Base-by-base conservation (phyloP, 2,888 invertebrate genomes). In the Drosophila borborema region DNA sequence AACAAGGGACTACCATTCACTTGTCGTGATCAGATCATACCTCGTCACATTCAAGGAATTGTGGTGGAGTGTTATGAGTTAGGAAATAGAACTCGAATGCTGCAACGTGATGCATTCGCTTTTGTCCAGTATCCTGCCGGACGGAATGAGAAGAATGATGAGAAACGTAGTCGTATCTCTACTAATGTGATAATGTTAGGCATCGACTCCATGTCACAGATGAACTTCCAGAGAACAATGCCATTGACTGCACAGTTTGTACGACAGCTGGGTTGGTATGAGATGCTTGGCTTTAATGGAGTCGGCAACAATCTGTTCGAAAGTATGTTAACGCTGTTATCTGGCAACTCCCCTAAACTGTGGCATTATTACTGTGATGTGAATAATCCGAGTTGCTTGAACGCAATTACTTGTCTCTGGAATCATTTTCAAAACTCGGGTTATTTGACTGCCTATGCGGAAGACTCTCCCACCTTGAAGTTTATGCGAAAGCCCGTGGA, bases 371-470 rank as follows among this genome's bases (percentile, higher is more conserved):
- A 41, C 8, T 41, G 40, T 40, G 38, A 38, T 96, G 81, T 97
- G 97, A 89, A 90, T 2, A 86, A 90, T n/a, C 89, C 92, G 58
- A 94, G 94, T 90, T 94, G 94, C 31, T 86, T 95, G 49, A 96
- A 97, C 83, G 93, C 94, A 45, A 95, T 96, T 77, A 94, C 95
- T 0, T 94, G 96, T 71, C 93, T 97, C 36, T 97, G 97, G 97
- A 95, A 95, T 74, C 94, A 95, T 74, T 97, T 95, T 83, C 94
- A 94, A 64, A 92, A 94, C 9, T 92, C 93, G 1, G 95, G 96
- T 20, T 97, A 96, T 90, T 94, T 95, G 0, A 97, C 97, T 5
- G 96, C 95, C 2, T 97, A 96, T 80, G 96, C 95, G 0, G 97
- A 97, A 93, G 97, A 97, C 89, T 94, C 95, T 77, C 93, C 95